phyloP scores from a whole-genome alignment of 2,888 invertebrate genomes.

The Leucophenga montana region DNA sequence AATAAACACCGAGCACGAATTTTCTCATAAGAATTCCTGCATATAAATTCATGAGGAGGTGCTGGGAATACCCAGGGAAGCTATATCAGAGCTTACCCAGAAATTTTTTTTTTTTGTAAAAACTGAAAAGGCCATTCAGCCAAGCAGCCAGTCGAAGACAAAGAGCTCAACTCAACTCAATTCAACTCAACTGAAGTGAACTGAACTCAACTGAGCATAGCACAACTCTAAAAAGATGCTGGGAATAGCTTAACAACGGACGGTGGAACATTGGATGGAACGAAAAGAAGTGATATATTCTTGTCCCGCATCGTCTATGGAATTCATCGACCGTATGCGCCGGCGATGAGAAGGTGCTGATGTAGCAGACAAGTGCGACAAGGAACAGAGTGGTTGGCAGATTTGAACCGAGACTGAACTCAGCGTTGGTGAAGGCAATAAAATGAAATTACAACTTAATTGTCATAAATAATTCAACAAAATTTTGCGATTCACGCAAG shows the following conservation, averaged over 20 bases:
- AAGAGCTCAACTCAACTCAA: background rate
- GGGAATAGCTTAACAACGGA: background rate
- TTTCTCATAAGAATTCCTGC: background rate
- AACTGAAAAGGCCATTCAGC: background rate
- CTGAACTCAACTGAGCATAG: background rate
- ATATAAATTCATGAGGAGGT: conserved; percentile 14
- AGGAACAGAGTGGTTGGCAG: background rate
- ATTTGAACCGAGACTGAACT: conserved; percentile 29
- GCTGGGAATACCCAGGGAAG: conserved; percentile 1
- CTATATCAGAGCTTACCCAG: background rate
- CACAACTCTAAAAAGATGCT: background rate
- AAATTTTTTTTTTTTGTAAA: background rate
- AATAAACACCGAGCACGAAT: background rate
- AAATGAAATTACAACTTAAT: conserved; percentile 63
- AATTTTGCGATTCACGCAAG: conserved; percentile 45
- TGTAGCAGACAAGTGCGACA: too few relatives aligned
- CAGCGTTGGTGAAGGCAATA: conserved; percentile 54
- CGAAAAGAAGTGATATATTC: background rate
- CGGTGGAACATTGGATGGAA: too few relatives aligned
- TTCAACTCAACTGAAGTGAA: background rate
- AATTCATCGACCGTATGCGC: too few relatives aligned
- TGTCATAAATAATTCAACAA: conserved; percentile 62
- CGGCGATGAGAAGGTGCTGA: too few relatives aligned
- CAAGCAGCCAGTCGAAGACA: background rate
- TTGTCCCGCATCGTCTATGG: background rate